phyloP scores from a whole-genome alignment of 2,888 invertebrate genomes.

The Drosophila rubida region DNA sequence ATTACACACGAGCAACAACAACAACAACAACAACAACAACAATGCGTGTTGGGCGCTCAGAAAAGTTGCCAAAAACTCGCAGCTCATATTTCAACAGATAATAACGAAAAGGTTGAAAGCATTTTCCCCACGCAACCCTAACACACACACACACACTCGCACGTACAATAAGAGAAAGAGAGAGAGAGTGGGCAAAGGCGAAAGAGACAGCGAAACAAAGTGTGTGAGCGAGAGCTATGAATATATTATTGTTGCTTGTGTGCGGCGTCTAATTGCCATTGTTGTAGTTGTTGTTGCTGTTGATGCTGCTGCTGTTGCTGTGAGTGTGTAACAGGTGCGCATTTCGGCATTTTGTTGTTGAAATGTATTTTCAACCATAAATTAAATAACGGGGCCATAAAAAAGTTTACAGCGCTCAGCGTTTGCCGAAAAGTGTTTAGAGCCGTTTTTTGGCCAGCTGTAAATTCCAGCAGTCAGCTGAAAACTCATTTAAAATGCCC shows the following conservation, averaged over 20 bases:
- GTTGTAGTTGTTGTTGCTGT: slow-evolving; percentile 45
- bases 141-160: slow-evolving; percentile 10
- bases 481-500: slow-evolving; percentile 73
- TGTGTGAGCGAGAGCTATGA: slow-evolving; percentile 45
- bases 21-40: slow-evolving; percentile 10
- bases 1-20: slow-evolving; percentile 56
- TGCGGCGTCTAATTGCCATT: slow-evolving; percentile 67
- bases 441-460: slow-evolving; percentile 48
- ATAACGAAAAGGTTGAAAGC: slow-evolving; percentile 59
- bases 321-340: slow-evolving; percentile 70
- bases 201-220: not conserved
- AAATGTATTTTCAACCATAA: slow-evolving; percentile 74
- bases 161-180: slow-evolving; percentile 6
- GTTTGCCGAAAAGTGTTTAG: slow-evolving; percentile 64
- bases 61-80: slow-evolving; percentile 52
- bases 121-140: slow-evolving; percentile 29
- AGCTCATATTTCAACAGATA: slow-evolving; percentile 77
- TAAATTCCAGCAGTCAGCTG: slow-evolving; percentile 57
- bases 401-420: slow-evolving; percentile 65
- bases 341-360: slow-evolving; percentile 57
- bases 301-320: slow-evolving; percentile 20
- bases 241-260: slow-evolving; percentile 61
- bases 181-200: not conserved
- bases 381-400: slow-evolving; percentile 76
- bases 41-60: slow-evolving; percentile 20